Conservation (phyloP, 2,888 invertebrate species). For the Eurytoma californica region DNA sequence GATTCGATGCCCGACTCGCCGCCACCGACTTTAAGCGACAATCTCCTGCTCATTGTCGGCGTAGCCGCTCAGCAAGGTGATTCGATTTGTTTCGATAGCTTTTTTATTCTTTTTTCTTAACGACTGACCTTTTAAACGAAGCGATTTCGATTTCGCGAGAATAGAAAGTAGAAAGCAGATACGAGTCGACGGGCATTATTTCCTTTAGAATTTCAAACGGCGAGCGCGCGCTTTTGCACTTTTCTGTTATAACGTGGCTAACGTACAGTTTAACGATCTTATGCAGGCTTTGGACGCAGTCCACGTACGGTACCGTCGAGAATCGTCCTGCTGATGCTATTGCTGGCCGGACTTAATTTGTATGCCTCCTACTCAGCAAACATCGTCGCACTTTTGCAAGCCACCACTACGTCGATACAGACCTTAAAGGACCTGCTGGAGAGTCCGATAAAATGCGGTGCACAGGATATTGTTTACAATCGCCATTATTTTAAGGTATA, state of each 20-base stretch:
- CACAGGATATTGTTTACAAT: constrained; percentile 83
- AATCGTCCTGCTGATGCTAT: constrained; percentile 80
- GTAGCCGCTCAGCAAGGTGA: constrained; percentile 81
- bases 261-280: background rate
- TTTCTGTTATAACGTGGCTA: background rate
- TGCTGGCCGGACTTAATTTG: constrained; percentile 82
- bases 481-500: constrained; percentile 81
- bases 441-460: constrained; percentile 82
- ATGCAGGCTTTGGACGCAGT: constrained; percentile 50
- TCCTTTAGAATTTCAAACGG: too few species aligned
- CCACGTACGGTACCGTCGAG: constrained; percentile 73
- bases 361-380: constrained; percentile 87
- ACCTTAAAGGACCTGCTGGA: constrained; percentile 80
- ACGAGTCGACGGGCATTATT: too few species aligned
- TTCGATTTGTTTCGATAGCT: too few species aligned
- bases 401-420: constrained; percentile 82
- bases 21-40: constrained; percentile 75
- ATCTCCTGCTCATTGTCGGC: constrained; percentile 78
- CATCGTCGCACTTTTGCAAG: constrained; percentile 85
- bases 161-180: too few species aligned
- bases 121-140: too few species aligned
- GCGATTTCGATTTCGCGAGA: too few species aligned
- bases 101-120: too few species aligned
- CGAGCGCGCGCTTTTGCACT: background rate
- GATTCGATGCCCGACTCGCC: background rate